Percentiles rank a stretch among this genome's conserved stretches.
Evolutionary conservation across 1,140 invertebrate genomes (phyloP).

Genomic region (Drosophila kepulauana): DNA sequence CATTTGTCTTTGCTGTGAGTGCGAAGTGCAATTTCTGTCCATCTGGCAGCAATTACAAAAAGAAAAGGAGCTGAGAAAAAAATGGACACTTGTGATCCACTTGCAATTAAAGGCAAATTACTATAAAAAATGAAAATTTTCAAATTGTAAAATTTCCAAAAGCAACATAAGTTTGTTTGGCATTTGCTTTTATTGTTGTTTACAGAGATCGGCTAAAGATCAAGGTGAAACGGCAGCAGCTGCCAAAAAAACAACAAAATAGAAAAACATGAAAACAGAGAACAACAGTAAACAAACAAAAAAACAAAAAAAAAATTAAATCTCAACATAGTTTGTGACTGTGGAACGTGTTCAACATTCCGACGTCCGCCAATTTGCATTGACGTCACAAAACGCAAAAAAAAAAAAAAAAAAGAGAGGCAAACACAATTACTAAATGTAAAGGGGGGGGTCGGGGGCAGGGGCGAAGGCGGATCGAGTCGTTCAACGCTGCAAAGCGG

Average conservation of each 20-base stretch:
- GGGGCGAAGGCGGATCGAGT: too few species aligned
- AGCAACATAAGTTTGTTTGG: constrained; percentile 17
- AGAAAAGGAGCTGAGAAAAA: not conserved
- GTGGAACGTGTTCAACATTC: constrained; percentile 2
- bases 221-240: constrained; percentile 35
- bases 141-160: constrained; percentile 22
- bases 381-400: constrained; percentile 39
- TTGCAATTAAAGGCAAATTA: not conserved
- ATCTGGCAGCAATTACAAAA: constrained; percentile 18
- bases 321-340: not conserved
- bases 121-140: not conserved
- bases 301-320: not conserved
- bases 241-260: constrained; percentile 38
- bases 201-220: constrained; percentile 39
- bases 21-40: not conserved
- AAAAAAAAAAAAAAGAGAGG: constrained; percentile 5
- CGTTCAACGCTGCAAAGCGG: not conserved
- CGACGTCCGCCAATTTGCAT: constrained; percentile 19
- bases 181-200: constrained; percentile 41
- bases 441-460: too few species aligned
- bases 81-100: too few species aligned
- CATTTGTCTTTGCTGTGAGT: too few species aligned
- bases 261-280: not conserved
- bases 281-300: not conserved
- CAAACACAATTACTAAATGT: not conserved